phyloP scores from a whole-genome alignment of 2,888 invertebrate genomes.

The Drosophila atripex region DNA sequence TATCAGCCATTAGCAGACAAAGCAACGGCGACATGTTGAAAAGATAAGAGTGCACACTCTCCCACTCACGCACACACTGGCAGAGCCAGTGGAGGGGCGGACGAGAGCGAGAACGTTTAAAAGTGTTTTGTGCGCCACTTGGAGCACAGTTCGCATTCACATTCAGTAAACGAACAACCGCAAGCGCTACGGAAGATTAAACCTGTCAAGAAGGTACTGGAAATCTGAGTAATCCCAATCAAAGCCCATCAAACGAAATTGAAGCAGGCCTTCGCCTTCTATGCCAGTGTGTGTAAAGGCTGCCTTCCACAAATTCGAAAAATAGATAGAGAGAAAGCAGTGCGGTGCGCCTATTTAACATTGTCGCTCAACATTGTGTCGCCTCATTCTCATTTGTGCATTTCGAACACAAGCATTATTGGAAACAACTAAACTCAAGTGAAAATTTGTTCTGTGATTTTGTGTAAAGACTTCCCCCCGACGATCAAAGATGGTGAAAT shows the following conservation, averaged over 20 bases:
- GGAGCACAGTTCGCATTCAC: constrained; percentile 73
- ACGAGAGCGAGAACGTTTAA: constrained; percentile 67
- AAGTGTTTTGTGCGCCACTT: constrained; percentile 73
- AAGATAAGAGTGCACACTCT: constrained; percentile 58
- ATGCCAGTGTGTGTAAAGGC: constrained; percentile 97
- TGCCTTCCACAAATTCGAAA: constrained; percentile 57
- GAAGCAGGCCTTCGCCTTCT: constrained; percentile 88
- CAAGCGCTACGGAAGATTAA: constrained; percentile 44
- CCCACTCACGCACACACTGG: constrained; percentile 22
- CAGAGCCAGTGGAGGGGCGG: neutral
- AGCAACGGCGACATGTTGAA: constrained; percentile 65
- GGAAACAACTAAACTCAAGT: constrained; percentile 51
- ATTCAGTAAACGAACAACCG: constrained; percentile 52
- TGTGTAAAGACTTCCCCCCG: constrained; percentile 67
- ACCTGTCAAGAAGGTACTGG: constrained; percentile 66
- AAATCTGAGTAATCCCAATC: constrained; percentile 51
- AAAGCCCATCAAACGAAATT: constrained; percentile 54
- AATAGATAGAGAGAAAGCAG: constrained; percentile 22
- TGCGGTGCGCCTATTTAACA: constrained; percentile 68
- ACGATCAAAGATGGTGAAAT: constrained; percentile 85
- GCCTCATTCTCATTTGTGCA: constrained; percentile 81
- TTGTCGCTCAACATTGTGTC: constrained; percentile 60
- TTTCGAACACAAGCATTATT: constrained; percentile 52
- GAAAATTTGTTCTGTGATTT: constrained; percentile 79
- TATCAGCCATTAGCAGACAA: constrained; percentile 55